Percentiles rank a stretch among this genome's conserved stretches.
Evolutionary conservation across 2,888 invertebrate genomes (phyloP).

Genomic region (Tolmerus cingulatus): DNA sequence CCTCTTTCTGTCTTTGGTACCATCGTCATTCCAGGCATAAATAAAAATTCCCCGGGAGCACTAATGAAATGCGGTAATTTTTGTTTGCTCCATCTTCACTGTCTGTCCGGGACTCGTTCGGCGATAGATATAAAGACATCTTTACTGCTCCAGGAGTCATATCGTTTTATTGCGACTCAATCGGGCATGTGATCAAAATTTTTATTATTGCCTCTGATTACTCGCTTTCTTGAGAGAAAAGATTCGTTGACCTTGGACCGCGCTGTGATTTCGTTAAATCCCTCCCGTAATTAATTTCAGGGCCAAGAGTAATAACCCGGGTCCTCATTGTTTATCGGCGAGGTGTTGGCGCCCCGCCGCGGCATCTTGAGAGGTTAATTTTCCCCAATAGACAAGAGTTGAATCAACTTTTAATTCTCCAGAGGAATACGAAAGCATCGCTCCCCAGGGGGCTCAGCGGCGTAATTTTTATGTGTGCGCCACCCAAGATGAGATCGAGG

Average conservation of each 20-base stretch:
- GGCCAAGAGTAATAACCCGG: background rate
- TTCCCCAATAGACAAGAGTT: slow-evolving; percentile 29
- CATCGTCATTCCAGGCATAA: background rate
- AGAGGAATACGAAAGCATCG: slow-evolving; percentile 11
- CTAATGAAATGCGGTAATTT: slow-evolving; percentile 6
- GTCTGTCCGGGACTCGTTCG: background rate
- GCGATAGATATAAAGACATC: background rate
- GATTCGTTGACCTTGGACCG: background rate
- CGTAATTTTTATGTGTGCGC: slow-evolving; percentile 30
- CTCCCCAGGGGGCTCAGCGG: slow-evolving; percentile 39
- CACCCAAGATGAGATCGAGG: slow-evolving; percentile 5
- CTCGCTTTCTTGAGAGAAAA: background rate
- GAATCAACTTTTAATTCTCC: slow-evolving; percentile 24
- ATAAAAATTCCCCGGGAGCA: slow-evolving; percentile 20
- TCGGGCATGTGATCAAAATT: background rate
- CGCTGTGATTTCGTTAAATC: background rate
- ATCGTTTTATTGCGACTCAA: background rate
- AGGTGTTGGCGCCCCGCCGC: background rate
- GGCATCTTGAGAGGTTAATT: slow-evolving; percentile 20
- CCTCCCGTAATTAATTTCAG: background rate
- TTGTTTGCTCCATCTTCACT: background rate
- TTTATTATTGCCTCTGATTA: background rate
- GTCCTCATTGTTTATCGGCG: background rate
- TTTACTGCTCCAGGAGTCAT: background rate
- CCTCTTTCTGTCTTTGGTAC: background rate